These are phyloP conservation scores for Lateolabrax maculatus DNA, from an alignment of 2,797 vertebrate genomes.

Conservation along the genomic window DNA sequence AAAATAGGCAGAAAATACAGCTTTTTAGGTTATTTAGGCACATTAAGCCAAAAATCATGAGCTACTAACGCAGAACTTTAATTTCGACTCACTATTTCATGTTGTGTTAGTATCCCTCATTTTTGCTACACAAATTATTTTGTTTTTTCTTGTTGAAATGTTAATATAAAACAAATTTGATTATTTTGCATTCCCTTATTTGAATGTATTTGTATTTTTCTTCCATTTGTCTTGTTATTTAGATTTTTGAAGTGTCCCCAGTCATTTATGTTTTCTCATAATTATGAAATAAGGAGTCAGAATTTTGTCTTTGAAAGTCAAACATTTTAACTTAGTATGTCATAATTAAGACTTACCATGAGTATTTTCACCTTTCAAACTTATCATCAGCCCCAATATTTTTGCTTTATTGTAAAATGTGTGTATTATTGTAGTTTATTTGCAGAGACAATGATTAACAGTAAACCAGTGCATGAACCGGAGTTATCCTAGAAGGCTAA, in stretches of 20 bases:
- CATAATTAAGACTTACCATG: neutral
- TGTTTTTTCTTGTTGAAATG: neutral
- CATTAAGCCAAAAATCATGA: neutral
- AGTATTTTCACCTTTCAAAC: neutral
- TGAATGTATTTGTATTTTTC: neutral
- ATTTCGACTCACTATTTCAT: neutral
- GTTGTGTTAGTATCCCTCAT: neutral
- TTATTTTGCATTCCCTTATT: neutral
- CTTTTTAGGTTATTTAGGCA: no score
- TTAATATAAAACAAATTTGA: neutral
- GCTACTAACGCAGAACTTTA: neutral
- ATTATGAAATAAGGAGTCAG: neutral
- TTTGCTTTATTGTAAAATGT: neutral
- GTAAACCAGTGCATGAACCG: neutral
- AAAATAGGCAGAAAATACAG: no score
- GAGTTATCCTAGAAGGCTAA: neutral
- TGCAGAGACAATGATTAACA: neutral
- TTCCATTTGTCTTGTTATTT: neutral
- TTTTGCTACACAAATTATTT: neutral
- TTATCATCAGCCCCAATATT: neutral
- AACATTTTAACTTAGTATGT: neutral
- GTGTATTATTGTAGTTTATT: neutral
- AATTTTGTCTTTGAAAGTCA: no score
- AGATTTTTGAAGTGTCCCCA: rapidly evolving
- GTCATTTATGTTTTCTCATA: neutral